A percentile compares a stretch with the other conserved stretches of the same genome.
phyloP scores from a whole-genome alignment of 2,113 vertebrate genomes.

The Rhineura floridana region DNA sequence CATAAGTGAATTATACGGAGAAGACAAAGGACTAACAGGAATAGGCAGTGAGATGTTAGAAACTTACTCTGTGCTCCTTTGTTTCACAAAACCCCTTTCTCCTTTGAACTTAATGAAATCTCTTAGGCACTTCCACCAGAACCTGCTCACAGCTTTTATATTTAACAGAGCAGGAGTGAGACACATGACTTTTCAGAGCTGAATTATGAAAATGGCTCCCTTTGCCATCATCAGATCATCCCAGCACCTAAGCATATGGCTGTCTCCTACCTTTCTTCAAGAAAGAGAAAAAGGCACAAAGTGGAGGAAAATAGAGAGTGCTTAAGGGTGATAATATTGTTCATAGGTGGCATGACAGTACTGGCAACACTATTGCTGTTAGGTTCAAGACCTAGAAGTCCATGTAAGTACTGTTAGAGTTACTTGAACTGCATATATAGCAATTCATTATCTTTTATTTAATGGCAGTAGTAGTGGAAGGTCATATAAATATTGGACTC shows the following conservation, averaged over 20 bases:
- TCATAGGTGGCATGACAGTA: neutral
- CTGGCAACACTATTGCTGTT: neutral
- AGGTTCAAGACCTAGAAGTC: neutral
- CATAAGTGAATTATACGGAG: neutral
- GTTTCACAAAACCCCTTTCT: neutral
- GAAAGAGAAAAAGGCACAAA: neutral
- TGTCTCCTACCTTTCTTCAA: neutral
- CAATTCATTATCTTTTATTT: conserved; percentile 1
- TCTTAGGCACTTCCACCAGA: neutral
- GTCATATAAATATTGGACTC: neutral
- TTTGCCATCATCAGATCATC: neutral
- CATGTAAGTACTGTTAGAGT: neutral
- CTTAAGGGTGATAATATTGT: neutral
- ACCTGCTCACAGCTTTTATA: neutral
- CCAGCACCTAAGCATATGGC: neutral
- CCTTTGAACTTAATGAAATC: neutral
- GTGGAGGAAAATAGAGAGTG: neutral
- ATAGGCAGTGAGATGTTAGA: neutral
- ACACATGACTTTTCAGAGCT: neutral
- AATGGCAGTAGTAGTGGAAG: neutral
- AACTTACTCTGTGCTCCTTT: neutral
- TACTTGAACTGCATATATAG: neutral
- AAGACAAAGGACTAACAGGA: neutral
- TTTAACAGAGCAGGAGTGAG: neutral
- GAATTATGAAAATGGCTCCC: neutral